These are phyloP conservation scores for Heliangelus exortis DNA, from an alignment of 2,797 vertebrate genomes.

Conservation along the genomic window DNA sequence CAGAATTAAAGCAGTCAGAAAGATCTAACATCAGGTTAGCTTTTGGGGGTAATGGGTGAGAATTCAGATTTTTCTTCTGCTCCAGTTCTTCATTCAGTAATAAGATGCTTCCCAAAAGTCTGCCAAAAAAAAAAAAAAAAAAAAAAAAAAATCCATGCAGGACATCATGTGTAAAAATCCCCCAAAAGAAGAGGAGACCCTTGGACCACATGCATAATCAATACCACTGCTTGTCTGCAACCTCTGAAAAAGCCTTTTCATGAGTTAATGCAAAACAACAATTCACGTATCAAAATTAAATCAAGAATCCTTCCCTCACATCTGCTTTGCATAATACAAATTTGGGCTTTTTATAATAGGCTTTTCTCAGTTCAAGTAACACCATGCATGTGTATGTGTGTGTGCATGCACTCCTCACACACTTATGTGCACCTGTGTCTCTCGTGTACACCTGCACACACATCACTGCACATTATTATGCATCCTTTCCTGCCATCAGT, in stretches of 20 bases:
- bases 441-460: background rate
- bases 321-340: background rate
- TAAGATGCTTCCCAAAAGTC: background rate
- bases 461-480: rapidly evolving
- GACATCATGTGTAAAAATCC: background rate
- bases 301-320: background rate
- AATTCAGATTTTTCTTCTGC: background rate
- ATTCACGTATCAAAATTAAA: background rate
- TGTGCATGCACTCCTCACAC: background rate
- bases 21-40: background rate
- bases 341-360: background rate
- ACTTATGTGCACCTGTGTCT: rapidly evolving
- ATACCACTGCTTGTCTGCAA: background rate
- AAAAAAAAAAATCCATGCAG: background rate
- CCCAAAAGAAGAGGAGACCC: background rate
- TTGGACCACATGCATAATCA: background rate
- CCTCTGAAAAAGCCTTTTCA: background rate
- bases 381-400: rapidly evolving
- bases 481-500: background rate
- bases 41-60: background rate
- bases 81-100: background rate
- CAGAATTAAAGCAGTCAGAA: background rate
- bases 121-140: background rate
- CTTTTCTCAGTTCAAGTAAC: background rate
- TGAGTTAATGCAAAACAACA: background rate